Evolutionary conservation across 1,140 invertebrate genomes (phyloP).

Genomic region (Anthonomus grandis): DNA sequence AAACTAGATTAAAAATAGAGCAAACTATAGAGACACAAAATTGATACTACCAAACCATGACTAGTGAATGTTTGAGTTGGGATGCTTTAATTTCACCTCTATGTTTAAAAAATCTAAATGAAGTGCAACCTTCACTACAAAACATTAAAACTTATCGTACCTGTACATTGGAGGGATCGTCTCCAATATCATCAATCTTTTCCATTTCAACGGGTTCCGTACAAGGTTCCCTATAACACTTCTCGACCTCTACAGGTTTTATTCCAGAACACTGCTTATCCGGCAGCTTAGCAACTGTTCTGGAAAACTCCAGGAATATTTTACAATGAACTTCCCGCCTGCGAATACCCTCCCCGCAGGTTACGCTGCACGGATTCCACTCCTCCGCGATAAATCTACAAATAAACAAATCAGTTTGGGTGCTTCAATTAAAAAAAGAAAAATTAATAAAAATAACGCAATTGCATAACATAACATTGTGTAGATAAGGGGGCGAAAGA

Average conservation of each 20-base stretch:
- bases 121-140: too few relatives aligned
- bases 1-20: too few relatives aligned
- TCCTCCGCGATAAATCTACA: slow-evolving; percentile 70
- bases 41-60: too few relatives aligned
- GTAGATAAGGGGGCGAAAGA: neutral
- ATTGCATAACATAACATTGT: too few relatives aligned
- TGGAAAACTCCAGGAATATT: slow-evolving; percentile 88
- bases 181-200: slow-evolving; percentile 43
- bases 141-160: too few relatives aligned
- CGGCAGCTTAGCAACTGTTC: slow-evolving; percentile 79
- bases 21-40: too few relatives aligned
- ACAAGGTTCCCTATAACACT: slow-evolving; percentile 75
- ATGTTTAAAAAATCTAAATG: too few relatives aligned
- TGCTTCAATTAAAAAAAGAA: slow-evolving; percentile 1
- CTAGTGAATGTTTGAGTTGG: too few relatives aligned
- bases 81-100: too few relatives aligned
- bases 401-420: slow-evolving; percentile 12
- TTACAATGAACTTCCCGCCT: slow-evolving; percentile 83
- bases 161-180: slow-evolving; percentile 50
- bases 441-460: slow-evolving; percentile 25
- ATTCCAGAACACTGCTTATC: slow-evolving; percentile 83
- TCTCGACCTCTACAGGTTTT: slow-evolving; percentile 75
- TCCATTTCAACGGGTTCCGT: too few relatives aligned
- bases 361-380: slow-evolving; percentile 86
- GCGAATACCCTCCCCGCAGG: slow-evolving; percentile 83